Base-by-base conservation (phyloP, 2,888 invertebrate genomes). In the Morpho achilles region DNA sequence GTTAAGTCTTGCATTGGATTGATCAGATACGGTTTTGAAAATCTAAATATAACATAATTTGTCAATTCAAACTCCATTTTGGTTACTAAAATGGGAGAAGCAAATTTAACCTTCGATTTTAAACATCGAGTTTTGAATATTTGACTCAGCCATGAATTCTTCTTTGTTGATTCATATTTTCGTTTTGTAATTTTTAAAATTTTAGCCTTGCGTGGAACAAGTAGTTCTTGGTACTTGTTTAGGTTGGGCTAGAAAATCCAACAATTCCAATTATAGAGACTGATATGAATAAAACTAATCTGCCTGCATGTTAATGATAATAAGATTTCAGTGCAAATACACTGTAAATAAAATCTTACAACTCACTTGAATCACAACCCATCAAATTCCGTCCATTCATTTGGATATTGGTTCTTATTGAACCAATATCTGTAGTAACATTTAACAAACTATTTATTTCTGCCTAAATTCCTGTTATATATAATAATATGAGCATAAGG, bases 191-290 rank as follows among this genome's bases (percentile, higher is more conserved):
- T 23, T 42, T 10, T 42, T 23, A 48, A 5, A 8, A 60, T 58
- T 44, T 68, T 72, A 32, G 80, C 77, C 57, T 72, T 63, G 22
- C 63, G 59, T 48, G 82, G 69, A 58, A 83, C 23, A 43, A 74
- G 54, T 53, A 84, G 66, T 53, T 84, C 83, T 73, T 71, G 75
- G 63, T 81, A 84, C 68, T 84, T 86, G 71, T 80, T 75, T 65
- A 72, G 68, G 65, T 76, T 76, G 66, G 56, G 71, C 84, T 85
- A 86, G 73, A 85, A 85, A 42, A 47, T 32, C 48, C 48, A 54
- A 48, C 39, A 42, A 8, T n/a, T 42, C 48, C 41, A 41, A 22
- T 52, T 10, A 50, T 49, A 46, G 8, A 58, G 46, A 52, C 43
- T 16, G 42, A 52, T 10, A 16, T n/a, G 23, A 40, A 52, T 8